Base-by-base conservation (phyloP, 37 sponge, comb jelly and placozoan genomes). In the Tethya wilhelma region DNA sequence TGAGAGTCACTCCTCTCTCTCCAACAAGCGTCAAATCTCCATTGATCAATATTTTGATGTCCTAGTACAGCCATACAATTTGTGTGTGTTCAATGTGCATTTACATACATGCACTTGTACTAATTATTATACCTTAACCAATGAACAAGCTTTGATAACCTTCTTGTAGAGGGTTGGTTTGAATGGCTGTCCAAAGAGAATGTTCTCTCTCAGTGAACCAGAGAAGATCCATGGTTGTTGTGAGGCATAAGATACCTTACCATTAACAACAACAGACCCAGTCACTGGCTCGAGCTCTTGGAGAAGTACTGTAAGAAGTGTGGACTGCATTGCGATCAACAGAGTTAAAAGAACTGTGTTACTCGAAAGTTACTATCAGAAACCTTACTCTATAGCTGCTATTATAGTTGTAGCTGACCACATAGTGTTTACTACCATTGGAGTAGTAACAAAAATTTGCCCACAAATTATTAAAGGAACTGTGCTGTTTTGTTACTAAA, bases 1-100 rank as follows among this genome's bases (percentile, higher is more conserved):
- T 96, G 38, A 93, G 81, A 25, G 94, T 93, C 42, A 93, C 91
- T 63, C 97, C 97, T 56, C 90, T 88, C 78, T 90, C 94, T 19
- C 97, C 97, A 2, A 93, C 90, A 31, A 79, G 71, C 4, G 97
- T 96, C 67, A 55, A 70, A 56, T 96, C 97, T 38, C 97, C 92
- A 64, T 57, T 11, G 26, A 84, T 79, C n/a, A 96, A 67, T n/a
- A 65, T 42, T 6, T 76, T 64, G 23, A 96, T 71, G 58, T 96
- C 97, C 89, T 91, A 41, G 4, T 1, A 2, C 1, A 64, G 7
- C n/a, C n/a, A n/a, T n/a, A n/a, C n/a, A n/a, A n/a, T n/a, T n/a
- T n/a, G n/a, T n/a, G n/a, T n/a, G n/a, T n/a, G n/a, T n/a, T n/a
- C n/a, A n/a, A n/a, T n/a, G n/a, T n/a, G n/a, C n/a, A n/a, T n/a